Base-by-base conservation (phyloP, 2,113 vertebrate genomes). In the Caranx ignobilis region DNA sequence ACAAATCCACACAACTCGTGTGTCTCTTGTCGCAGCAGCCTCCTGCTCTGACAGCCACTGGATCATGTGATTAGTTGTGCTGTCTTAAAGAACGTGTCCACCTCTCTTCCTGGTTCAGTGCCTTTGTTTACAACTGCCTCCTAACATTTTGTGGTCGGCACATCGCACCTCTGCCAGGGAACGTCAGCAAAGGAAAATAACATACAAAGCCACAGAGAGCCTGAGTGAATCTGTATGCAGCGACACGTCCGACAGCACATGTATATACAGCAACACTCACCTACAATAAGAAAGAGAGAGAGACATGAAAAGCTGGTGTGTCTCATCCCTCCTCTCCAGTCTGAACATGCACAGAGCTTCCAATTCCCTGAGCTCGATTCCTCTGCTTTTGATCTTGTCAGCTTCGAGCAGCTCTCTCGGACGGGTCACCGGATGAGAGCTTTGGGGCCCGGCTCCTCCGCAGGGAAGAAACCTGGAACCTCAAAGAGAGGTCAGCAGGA, bases 401-500 rank as follows among this genome's bases (percentile, higher is more conserved):
- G 89, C 87, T 90, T 83, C 12, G 79, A 70, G 26, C 39, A 8
- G 62, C 79, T 86, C 81, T 77, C 87, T 82, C 11, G 71, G 84
- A 87, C 56, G 71, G 84, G 85, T 89, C 87, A 77, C 66, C n/a
- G 65, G 68, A 89, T 82, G 79, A 83, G 82, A 91, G 86, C 77
- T 76, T 73, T 71, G 85, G 85, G 89, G 72, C 69, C 69, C 18
- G 61, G 77, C 78, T 84, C 18, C 71, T 91, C 86, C 88, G 70
- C 79, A 26, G 89, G 89, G 85, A 91, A 78, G 73, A 64, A 84
- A 75, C 80, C 83, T 39, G 65, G 71, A 87, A 87, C 85, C 91
- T 90, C 89, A 90, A 90, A 90, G 87, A 84, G 83, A 83, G 87
- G 86, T 90, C 87, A 80, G 74, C 59, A 57, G 75, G 35, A 86